Evolutionary conservation across 1,140 invertebrate genomes (phyloP).

Genomic region (Zaprionus davidi): DNA sequence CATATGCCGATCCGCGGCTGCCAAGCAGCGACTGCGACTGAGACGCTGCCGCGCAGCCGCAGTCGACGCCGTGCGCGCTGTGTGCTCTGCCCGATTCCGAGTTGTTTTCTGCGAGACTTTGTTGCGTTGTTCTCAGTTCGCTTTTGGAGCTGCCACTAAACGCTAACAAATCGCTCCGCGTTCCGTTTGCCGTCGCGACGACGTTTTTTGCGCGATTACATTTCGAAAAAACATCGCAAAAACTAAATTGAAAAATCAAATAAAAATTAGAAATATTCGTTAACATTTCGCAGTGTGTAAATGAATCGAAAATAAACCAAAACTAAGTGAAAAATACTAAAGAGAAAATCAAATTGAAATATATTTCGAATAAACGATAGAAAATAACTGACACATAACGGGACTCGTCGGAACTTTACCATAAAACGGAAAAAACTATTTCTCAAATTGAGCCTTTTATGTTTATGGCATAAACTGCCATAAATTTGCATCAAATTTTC

Average conservation of each 20-base stretch:
- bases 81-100: conserved; percentile 48
- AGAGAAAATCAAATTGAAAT: not conserved
- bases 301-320: conserved; percentile 1
- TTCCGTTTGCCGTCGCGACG: conserved; percentile 20
- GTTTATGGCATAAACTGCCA: not conserved
- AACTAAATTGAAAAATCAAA: not conserved
- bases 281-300: not conserved
- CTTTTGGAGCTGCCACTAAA: conserved; percentile 62
- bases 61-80: conserved; percentile 33
- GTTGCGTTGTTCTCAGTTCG: conserved; percentile 70
- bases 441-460: conserved; percentile 42
- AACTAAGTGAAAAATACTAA: conserved; percentile 1
- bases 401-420: not conserved
- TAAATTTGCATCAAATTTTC: conserved; percentile 16
- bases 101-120: conserved; percentile 70
- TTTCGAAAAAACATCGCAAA: conserved; percentile 1
- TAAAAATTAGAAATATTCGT: not conserved
- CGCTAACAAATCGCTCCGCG: conserved; percentile 56
- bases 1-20: conserved; percentile 26
- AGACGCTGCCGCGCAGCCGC: conserved; percentile 54
- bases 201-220: conserved; percentile 30
- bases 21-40: conserved; percentile 33
- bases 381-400: not conserved
- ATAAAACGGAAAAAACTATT: conserved; percentile 10
- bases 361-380: not conserved